These are phyloP conservation scores for Anseranas semipalmata DNA, from an alignment of 2,113 vertebrate genomes.

Conservation along the genomic window DNA sequence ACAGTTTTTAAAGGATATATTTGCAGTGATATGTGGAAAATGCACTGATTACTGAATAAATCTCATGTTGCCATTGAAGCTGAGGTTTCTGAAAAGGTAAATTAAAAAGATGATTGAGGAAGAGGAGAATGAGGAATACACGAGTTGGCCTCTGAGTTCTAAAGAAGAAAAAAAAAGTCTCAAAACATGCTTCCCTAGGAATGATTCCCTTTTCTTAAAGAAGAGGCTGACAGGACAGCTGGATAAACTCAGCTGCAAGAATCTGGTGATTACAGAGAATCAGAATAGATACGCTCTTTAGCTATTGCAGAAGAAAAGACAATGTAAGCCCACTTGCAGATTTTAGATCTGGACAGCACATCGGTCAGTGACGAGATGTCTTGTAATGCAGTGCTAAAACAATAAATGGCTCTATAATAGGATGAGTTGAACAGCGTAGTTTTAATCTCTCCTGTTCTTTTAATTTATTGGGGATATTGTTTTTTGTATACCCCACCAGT, in stretches of 20 bases:
- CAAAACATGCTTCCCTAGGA: not conserved
- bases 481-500: not conserved
- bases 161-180: not conserved
- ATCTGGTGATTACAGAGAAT: not conserved
- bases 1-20: rapidly evolving
- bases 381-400: not conserved
- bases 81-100: not conserved
- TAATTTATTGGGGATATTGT: not conserved
- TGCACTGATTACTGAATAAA: not conserved
- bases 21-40: not conserved
- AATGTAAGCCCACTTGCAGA: not conserved
- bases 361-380: not conserved
- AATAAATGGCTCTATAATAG: not conserved
- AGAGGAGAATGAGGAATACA: not conserved
- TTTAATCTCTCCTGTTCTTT: not conserved
- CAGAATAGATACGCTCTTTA: not conserved
- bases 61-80: not conserved
- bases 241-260: not conserved
- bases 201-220: not conserved
- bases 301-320: not conserved
- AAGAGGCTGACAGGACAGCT: not conserved
- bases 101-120: not conserved
- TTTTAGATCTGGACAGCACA: not conserved
- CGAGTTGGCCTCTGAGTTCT: not conserved
- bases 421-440: not conserved